Base-by-base conservation (phyloP, 2,113 vertebrate species). In the Crotalus horridus region DNA sequence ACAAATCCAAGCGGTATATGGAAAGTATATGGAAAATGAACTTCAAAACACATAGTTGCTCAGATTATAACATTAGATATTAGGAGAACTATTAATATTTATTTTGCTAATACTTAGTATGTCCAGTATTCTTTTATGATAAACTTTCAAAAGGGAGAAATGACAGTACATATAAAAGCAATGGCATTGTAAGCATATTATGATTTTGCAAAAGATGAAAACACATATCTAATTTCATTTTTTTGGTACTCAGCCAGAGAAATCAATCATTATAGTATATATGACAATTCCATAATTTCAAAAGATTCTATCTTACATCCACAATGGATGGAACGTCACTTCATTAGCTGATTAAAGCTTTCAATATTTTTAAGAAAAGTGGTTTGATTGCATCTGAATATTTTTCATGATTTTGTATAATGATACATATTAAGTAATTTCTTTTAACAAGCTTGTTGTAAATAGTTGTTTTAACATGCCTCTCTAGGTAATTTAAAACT, bases 31-130 rank as follows among this genome's bases (percentile, higher is more conserved):
- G 94, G 33, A 85, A 74, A 95, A 90, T 92, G 74, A 46, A 86
- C 69, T 93, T 6, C 91, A 94, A 95, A 94, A 95, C 59, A 95
- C 8, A 95, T 55, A 89, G 21, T 11, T 4, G 94, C 29, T 61
- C 12, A 24, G 11, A 93, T 91, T 96, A 88, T 21, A 6, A 92
- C 5, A 91, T 54, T 64, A 86, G 87, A 33, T 95, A 92, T 61
- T 15, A 93, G 74, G 87, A 54, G 93, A 93, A 90, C 87, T 26
- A 88, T 91, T 89, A 91, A n/a, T 54, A 61, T 54, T 48, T 94
- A 81, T 94, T 29, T 88, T 56, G 46, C 74, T 24, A n/a, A 0
- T 24, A 92, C 12, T 51, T 9, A 23, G 11, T 20, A 17, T 94
- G 61, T 5, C 85, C 6, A 10, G 61, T 64, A 23, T 81, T 20